Base-by-base conservation (phyloP, 2,113 vertebrate species). In the Oncorhynchus mykiss region DNA sequence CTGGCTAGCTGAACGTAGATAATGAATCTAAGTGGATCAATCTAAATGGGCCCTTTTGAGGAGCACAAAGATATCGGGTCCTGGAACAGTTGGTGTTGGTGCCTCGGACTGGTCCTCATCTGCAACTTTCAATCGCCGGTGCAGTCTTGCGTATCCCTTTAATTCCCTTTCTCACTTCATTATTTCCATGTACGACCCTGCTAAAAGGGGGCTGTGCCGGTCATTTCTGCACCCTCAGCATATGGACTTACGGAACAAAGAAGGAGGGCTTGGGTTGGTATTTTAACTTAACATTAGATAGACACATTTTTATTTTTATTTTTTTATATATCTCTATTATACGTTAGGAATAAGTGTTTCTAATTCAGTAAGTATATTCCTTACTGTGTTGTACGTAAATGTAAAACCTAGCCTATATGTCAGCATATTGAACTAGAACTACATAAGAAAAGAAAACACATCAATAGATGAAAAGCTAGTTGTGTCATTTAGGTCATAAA, bases 91-190 rank as follows among this genome's bases (percentile, higher is more conserved):
- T 34, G 34, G 34, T 92, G 92, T 54, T 54, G 51, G 39, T 45
- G 39, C 39, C 92, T 91, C 87, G 72, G 85, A 88, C 89, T 82
- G 75, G 51, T 88, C 82, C 94, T 94, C 92, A 92, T 93, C 91
- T 93, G 92, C 91, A 94, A 92, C 93, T 95, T 96, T 94, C 94
- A 95, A 95, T 95, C 93, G 93, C 90, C 92, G 90, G 94, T 94
- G 93, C 94, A 94, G 94, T 93, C 92, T 94, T 93, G 93, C 95
- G 94, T 93, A 94, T 94, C 78, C 75, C 80, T 71, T 80, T 83
- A 76, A 87, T 85, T 84, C 84, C 78, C 74, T 54, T 54, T 57
- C 31, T 78, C 78, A 78, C 79, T 72, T 72, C 54, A 71, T 81
- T 90, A 88, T 88, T 88, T 87, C 87, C 80, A 89, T 90, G 87